phyloP scores from a whole-genome alignment of 2,113 vertebrate genomes.

The Stigmatopora nigra region DNA sequence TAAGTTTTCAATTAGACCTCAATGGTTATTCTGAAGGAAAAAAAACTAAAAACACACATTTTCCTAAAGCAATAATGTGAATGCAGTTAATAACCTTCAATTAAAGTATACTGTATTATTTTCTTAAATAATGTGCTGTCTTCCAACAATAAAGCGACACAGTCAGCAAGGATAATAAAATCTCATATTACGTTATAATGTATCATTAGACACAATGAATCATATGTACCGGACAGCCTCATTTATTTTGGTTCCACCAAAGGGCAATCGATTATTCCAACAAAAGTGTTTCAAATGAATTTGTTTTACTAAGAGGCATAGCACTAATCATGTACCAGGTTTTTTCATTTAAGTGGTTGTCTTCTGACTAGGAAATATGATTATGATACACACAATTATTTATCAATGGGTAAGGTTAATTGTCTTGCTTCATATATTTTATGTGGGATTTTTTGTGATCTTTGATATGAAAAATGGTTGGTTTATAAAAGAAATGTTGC shows the following conservation, averaged over 20 bases:
- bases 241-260: conserved; percentile 2
- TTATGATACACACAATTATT: conserved; percentile 19
- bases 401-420: background rate
- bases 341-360: conserved; percentile 13
- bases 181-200: background rate
- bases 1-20: conserved; percentile 40
- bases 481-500: conserved; percentile 4
- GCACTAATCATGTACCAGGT: conserved; percentile 19
- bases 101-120: background rate
- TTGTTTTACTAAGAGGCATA: conserved; percentile 3
- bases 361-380: conserved; percentile 26
- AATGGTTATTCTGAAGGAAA: background rate
- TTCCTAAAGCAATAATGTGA: background rate
- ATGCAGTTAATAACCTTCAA: background rate
- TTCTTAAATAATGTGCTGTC: background rate
- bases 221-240: background rate
- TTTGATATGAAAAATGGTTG: background rate
- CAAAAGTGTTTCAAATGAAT: background rate
- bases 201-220: background rate
- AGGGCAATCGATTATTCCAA: background rate
- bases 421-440: background rate
- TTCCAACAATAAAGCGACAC: background rate
- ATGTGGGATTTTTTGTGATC: background rate
- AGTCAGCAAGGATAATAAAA: background rate
- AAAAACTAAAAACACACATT: background rate